Evolutionary conservation across 2,797 vertebrate species (phyloP), one percentile per base, ranked within the genome.

Genomic region (Dromococcyx pavoninus): DNA sequence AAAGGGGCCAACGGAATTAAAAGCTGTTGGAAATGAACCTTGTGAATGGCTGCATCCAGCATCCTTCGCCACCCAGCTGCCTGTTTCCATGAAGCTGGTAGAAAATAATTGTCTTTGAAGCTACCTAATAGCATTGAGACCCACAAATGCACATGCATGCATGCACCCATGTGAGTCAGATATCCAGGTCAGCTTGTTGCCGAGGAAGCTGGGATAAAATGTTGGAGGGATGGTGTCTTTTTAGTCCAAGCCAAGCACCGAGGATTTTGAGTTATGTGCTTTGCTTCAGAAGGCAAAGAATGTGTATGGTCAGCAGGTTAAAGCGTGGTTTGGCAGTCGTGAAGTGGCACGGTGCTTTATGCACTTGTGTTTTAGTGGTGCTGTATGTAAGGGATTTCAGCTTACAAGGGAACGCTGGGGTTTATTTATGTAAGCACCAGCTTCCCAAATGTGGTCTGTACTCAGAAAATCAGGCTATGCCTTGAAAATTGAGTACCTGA

Each of bases 11-110:
- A 35, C 1, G 12, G 83, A 79, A 93, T 94, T 94, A 90, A 88
- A 86, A 93, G 58, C 91, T 81, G 69, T 58, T 93, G 89, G 62
- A 86, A 89, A 77, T 94, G 81, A 94, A 89, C 79, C 62, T 88
- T 0, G 0, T 48, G 58, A 70, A 78, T 33, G 39, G n/a, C 76
- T 66, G 62, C 0, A 0, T 86, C 73, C 86, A 28, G 46, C 91
- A 58, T 86, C 89, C 30, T 88, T 91, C 13, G 5, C 81, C 85
- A 80, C 41, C 39, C 65, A 44, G 51, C 78, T 77, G 85, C 87
- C 84, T 64, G 48, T 74, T 70, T 87, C 74, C 71, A 9, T 58
- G 60, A 87, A 85, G 51, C 23, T 86, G 66, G 51, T 81, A 56
- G 84, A 37, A 89, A 65, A 67, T 86, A 53, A 91, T 83, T 56